Conservation (phyloP, 2,113 vertebrate genomes). For the Dendropsophus ebraccatus region DNA sequence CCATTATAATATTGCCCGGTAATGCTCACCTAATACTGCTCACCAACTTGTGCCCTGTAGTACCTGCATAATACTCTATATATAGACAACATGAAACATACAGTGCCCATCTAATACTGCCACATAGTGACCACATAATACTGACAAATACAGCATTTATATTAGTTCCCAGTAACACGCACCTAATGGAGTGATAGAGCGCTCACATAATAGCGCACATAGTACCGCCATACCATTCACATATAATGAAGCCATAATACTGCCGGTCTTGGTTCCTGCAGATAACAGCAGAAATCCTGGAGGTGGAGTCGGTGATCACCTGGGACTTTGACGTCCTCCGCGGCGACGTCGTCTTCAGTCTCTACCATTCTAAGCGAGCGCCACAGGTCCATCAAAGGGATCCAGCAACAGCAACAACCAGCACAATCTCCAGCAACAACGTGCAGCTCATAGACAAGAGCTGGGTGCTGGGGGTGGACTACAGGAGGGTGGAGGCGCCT, state of each 20-base stretch:
- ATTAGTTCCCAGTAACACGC: not conserved
- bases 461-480: constrained; percentile 76
- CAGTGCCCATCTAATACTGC: not conserved
- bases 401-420: not conserved
- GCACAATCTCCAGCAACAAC: constrained; percentile 62
- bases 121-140: not conserved
- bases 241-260: too few relatives aligned
- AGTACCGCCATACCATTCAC: too few relatives aligned
- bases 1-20: too few relatives aligned
- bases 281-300: constrained; percentile 79
- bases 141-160: too few relatives aligned
- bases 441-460: constrained; percentile 71
- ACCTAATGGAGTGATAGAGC: not conserved
- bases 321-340: constrained; percentile 87
- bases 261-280: constrained; percentile 58
- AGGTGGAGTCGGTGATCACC: constrained; percentile 82
- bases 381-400: constrained; percentile 64
- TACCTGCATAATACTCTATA: too few relatives aligned
- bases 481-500: constrained; percentile 75
- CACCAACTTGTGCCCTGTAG: not conserved
- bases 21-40: too few relatives aligned
- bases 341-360: constrained; percentile 81
- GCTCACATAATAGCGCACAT: not conserved
- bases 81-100: too few relatives aligned
- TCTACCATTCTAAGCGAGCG: constrained; percentile 78